Base-by-base conservation (phyloP, 2,888 invertebrate genomes). In the Gryllus longicercus region DNA sequence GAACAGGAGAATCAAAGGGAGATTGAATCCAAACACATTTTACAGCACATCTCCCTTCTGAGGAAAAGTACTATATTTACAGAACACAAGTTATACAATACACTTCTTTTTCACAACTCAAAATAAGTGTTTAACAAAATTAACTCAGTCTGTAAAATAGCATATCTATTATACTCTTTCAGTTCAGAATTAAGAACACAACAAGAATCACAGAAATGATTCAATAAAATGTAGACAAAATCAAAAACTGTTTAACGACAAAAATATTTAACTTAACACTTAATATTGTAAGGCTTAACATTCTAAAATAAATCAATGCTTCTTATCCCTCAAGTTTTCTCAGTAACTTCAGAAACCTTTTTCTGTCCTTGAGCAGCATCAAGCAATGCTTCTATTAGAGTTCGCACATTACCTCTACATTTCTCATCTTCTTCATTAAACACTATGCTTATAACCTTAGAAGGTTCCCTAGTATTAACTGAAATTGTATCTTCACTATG, bases 381-480 rank as follows among this genome's bases (percentile, higher is more conserved):
- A 51, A 83, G 81, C 74, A 83, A 82, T 11, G 83, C 83, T 75
- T 83, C 83, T 38, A 83, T 82, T 5, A 83, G 81, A 18, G 83
- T 81, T 50, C 82, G 82, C 51, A 82, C 83, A 78, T 79, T 80
- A 63, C 79, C 80, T 38, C 38, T 38, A 38, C 38, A 38, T 38
- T 38, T 38, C 38, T 38, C 81, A n/a, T 77, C 79, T 16, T 80
- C 79, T 75, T 80, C 82, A 51, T 79, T 80, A n/a, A 81, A 51
- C 79, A 82, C 80, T 76, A 81, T 80, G 79, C 81, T 80, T 12
- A 81, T 82, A 50, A 82, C 79, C 79, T 81, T 81, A 11, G 80
- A 77, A 75, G 82, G 79, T 18, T 77, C 77, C 1, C 75, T 79
- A 50, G 80, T 78, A n/a, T 75, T 77, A n/a, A 63, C 14, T 18